Base-by-base conservation (phyloP, 2,797 vertebrate species). In the Sebastes vulpes region DNA sequence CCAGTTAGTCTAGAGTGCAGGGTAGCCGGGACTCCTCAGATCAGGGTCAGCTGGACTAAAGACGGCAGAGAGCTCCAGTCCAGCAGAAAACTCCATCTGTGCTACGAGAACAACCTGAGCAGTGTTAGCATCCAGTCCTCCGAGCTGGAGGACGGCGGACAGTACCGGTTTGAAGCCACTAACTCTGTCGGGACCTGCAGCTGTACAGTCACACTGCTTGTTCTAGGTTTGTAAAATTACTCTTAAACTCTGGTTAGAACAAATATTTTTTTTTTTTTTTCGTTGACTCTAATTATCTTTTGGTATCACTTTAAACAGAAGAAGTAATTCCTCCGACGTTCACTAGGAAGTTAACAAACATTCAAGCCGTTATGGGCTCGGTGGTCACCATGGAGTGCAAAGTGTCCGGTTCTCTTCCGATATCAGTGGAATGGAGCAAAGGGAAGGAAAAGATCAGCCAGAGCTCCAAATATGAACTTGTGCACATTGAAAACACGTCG, bases 341-440 rank as follows among this genome's bases (percentile, higher is more conserved):
- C 94, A 96, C 93, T 61, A 97, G 96, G 95, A 97, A 96, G 81
- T 89, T 99, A 88, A 94, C 85, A 61, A 97, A 98, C 89, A 96
- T 97, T 95, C 96, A 97, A 87, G 95, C 96, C 6, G 16, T 97
- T 81, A 84, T 98, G 85, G 97, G 97, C 69, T 97, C 97, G 72
- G 94, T 95, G 86, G 90, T 98, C 48, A 95, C 91, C 35, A 96
- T 99, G 96, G 97, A 97, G 65, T 97, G 97, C 84, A 98, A 96
- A 92, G 95, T 97, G 75, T 95, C 96, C 64, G 97, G 97, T 56
- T 98, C 98, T 32, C 95, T 97, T 67, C 98, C 98, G 1, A 94
- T 99, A 75, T 93, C 83, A 72, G 96, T 97, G 77, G 96, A 97
- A 82, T 99, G 98, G 98, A 96, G 95, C 91, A 98, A 98, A 93